Conservation (phyloP, 2,797 vertebrate genomes). For the Morus bassanus region DNA sequence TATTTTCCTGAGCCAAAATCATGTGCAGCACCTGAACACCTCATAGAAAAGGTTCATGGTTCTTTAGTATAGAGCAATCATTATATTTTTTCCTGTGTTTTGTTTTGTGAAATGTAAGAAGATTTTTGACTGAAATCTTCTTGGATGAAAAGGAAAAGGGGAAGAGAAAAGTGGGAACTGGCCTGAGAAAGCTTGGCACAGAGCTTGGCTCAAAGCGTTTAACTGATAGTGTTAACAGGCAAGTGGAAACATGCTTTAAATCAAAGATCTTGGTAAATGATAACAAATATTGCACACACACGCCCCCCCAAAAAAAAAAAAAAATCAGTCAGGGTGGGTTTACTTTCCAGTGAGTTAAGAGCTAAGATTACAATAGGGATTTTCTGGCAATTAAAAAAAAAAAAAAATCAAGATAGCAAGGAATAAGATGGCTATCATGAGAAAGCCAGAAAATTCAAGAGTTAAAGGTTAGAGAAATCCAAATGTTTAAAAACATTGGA, state of each 20-base stretch:
- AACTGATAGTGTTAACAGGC: background rate
- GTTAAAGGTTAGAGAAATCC: background rate
- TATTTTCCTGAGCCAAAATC: background rate
- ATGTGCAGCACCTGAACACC: background rate
- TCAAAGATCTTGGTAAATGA: background rate
- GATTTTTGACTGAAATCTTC: background rate
- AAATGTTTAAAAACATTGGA: background rate
- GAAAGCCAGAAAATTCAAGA: background rate
- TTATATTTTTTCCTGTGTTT: background rate
- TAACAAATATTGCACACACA: background rate
- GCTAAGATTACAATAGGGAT: background rate
- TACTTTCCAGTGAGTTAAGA: background rate
- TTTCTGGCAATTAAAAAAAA: background rate
- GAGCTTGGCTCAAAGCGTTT: background rate
- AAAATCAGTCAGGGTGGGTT: fast-evolving
- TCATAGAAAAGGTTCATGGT: background rate
- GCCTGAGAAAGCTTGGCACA: background rate
- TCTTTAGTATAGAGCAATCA: background rate
- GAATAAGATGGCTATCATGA: background rate
- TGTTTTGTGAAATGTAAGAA: background rate
- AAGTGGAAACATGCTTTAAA: background rate
- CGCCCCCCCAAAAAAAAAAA: too few species aligned
- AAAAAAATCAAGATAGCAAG: background rate
- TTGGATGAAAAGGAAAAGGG: background rate
- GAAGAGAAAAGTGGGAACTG: background rate